Evolutionary conservation across 2,888 invertebrate species (phyloP).

Genomic region (Cacoxenus indagator): DNA sequence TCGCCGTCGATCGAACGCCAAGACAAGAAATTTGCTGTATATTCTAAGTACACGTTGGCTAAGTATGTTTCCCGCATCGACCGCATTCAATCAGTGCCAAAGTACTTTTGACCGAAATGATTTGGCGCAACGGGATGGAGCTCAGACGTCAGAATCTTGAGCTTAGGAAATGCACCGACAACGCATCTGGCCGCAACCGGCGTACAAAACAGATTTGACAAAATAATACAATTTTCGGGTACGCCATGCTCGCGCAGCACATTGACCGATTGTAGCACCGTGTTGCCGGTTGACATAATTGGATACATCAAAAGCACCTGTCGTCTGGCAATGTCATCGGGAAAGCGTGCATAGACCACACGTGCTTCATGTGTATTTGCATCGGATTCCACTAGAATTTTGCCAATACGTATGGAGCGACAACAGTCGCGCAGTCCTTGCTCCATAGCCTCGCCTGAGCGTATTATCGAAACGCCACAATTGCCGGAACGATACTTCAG

Average conservation of each 20-base stretch:
- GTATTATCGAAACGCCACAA: constrained; percentile 97
- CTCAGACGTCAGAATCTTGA: constrained; percentile 97
- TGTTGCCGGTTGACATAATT: constrained; percentile 98
- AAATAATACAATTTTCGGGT: constrained; percentile 91
- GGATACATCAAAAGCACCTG: constrained; percentile 97
- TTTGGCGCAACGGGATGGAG: constrained; percentile 95
- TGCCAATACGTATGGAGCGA: constrained; percentile 97
- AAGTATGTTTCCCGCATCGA: neutral
- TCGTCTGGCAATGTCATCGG: constrained; percentile 91
- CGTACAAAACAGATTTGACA: constrained; percentile 98
- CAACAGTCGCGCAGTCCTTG: constrained; percentile 96
- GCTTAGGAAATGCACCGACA: constrained; percentile 85
- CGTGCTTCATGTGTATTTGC: constrained; percentile 95
- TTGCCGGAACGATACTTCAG: constrained; percentile 96
- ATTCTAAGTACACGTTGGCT: neutral
- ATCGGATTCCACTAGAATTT: constrained; percentile 97
- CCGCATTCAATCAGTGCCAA: constrained; percentile 89
- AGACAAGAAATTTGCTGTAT: neutral
- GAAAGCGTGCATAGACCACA: constrained; percentile 97
- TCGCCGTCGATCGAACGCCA: neutral
- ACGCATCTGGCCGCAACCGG: constrained; percentile 90
- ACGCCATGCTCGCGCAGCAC: constrained; percentile 95
- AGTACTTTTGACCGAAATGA: constrained; percentile 98
- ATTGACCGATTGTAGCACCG: constrained; percentile 92
- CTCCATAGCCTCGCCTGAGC: constrained; percentile 97